phyloP scores from a whole-genome alignment of 2,797 vertebrate genomes.

The Schizothorax lantsangensis region DNA sequence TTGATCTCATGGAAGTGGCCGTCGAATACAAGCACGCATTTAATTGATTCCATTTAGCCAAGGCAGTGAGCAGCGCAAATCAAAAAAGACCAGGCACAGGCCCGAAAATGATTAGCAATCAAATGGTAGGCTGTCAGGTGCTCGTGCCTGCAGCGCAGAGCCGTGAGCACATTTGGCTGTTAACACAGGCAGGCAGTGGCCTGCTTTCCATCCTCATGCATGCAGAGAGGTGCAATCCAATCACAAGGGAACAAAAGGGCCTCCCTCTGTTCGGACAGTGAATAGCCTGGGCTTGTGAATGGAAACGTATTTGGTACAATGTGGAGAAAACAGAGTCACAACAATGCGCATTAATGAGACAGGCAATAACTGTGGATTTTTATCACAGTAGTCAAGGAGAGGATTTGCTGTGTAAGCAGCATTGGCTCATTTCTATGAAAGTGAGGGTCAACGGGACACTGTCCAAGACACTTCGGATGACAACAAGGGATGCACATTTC shows the following conservation, averaged over 20 bases:
- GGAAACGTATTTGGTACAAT: slow-evolving; percentile 21
- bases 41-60: slow-evolving; percentile 78
- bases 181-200: slow-evolving; percentile 19
- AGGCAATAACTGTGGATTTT: slow-evolving; percentile 23
- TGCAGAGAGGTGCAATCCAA: slow-evolving; percentile 49
- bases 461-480: neutral
- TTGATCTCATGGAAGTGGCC: slow-evolving; percentile 72
- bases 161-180: slow-evolving; percentile 42
- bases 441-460: neutral
- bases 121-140: slow-evolving; percentile 54
- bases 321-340: slow-evolving; percentile 22
- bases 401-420: slow-evolving; percentile 6
- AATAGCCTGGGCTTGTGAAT: slow-evolving; percentile 24
- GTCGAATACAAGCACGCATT: slow-evolving; percentile 70
- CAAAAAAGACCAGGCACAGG: slow-evolving; percentile 64
- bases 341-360: slow-evolving; percentile 32
- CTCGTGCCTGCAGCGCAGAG: slow-evolving; percentile 35
- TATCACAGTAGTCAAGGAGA: neutral
- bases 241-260: slow-evolving; percentile 26
- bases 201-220: slow-evolving; percentile 55
- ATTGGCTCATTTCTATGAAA: slow-evolving; percentile 4
- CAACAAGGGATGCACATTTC: neutral
- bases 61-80: slow-evolving; percentile 68
- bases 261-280: neutral
- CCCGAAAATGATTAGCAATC: slow-evolving; percentile 69